Conservation (phyloP, 2,888 invertebrate species). For the Pharmacophagus antenor region DNA sequence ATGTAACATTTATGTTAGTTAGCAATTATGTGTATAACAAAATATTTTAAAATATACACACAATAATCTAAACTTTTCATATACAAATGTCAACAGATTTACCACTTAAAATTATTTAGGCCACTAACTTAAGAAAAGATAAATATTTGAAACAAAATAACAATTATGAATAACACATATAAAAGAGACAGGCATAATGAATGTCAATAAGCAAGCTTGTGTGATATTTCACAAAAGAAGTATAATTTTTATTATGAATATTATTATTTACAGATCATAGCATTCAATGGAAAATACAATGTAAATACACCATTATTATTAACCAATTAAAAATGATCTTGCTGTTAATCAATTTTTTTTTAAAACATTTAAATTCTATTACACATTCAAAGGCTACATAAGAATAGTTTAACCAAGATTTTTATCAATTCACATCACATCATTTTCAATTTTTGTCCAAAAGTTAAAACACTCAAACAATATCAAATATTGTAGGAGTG, state of each 20-base stretch:
- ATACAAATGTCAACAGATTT: too few relatives aligned
- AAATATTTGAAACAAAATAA: background rate
- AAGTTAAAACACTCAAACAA: constrained; percentile 69
- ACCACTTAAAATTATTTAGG: too few relatives aligned
- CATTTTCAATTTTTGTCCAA: background rate
- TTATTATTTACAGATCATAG: background rate
- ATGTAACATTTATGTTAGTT: too few relatives aligned
- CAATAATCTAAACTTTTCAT: too few relatives aligned
- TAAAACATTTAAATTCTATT: background rate
- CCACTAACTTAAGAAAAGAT: too few relatives aligned
- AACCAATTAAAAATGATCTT: background rate
- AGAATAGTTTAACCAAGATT: too few relatives aligned
- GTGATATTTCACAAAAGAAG: background rate
- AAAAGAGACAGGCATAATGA: background rate
- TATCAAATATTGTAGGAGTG: constrained; percentile 73
- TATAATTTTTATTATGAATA: background rate
- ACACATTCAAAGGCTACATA: background rate
- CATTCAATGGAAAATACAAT: constrained; percentile 1
- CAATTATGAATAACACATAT: background rate
- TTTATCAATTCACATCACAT: background rate
- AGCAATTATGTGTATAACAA: too few relatives aligned
- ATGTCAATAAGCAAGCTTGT: background rate
- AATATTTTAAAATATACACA: too few relatives aligned
- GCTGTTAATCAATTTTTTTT: too few relatives aligned
- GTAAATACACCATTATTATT: background rate